phyloP scores from a whole-genome alignment of 2,113 vertebrate species.

The Spea bombifrons region DNA sequence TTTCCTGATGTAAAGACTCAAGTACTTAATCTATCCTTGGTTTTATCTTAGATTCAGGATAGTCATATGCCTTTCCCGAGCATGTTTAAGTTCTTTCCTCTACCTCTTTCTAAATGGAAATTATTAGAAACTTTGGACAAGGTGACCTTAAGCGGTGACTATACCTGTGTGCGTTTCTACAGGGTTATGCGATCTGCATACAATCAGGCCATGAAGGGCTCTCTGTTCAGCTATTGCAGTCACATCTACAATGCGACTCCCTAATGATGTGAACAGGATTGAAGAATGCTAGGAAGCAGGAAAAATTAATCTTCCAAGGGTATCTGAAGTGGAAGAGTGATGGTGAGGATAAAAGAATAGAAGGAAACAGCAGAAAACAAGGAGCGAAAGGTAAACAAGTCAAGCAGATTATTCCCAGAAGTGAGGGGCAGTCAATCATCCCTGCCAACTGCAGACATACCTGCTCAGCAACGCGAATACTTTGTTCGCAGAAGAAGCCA shows the following conservation, averaged over 20 bases:
- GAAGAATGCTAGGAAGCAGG: slow-evolving; percentile 17
- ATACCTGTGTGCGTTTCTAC: too few relatives aligned
- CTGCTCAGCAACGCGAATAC: background rate
- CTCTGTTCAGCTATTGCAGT: background rate
- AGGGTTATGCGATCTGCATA: too few relatives aligned
- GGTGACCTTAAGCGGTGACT: too few relatives aligned
- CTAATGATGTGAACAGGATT: background rate
- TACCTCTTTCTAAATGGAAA: too few relatives aligned
- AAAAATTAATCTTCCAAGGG: slow-evolving; percentile 3
- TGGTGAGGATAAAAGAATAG: background rate
- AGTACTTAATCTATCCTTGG: too few relatives aligned
- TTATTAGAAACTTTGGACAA: too few relatives aligned
- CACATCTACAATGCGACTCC: background rate
- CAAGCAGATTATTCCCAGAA: background rate
- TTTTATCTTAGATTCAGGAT: too few relatives aligned
- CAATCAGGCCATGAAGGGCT: too few relatives aligned
- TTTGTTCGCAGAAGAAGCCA: slow-evolving; percentile 2
- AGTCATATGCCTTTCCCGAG: too few relatives aligned
- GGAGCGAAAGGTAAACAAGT: background rate
- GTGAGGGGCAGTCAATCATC: background rate
- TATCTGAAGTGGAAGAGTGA: background rate
- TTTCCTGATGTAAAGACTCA: too few relatives aligned
- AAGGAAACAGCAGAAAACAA: background rate
- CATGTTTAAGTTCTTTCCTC: too few relatives aligned
- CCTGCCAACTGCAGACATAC: background rate